Base-by-base conservation (phyloP, 2,113 vertebrate species). In the Oryzias celebensis region DNA sequence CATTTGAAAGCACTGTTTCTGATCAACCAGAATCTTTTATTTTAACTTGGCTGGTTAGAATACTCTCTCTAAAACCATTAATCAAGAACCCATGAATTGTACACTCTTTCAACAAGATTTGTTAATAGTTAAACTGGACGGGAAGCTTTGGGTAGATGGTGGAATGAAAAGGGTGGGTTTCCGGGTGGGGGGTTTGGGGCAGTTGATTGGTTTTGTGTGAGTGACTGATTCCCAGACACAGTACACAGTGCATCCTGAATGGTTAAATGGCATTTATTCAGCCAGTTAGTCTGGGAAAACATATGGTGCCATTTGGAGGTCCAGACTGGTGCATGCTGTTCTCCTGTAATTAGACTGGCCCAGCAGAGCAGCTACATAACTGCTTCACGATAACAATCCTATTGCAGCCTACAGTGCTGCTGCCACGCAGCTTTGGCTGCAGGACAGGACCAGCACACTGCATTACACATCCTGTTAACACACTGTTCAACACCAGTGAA, bases 231-330 rank as follows among this genome's bases (percentile, higher is more conserved):
- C 83, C 85, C 86, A 90, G 85, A 89, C 85, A 85, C 76, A 56
- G 84, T 57, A 78, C 85, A 69, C 84, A 79, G 90, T 85, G 89
- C 87, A 89, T 88, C 89, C 88, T 84, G 88, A 88, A 91, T 88
- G 88, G 81, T 86, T 91, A 91, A 90, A 90, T 88, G 83, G 68
- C 85, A 88, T 91, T 90, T 91, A 88, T 91, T 91, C 91, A 91
- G 90, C 91, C 87, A 78, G 87, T 91, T 92, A 92, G 94, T 95
- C 94, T 93, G 93, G 93, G 93, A 90, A 93, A 96, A 93, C 94
- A 94, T 95, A 96, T 93, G 95, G 95, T 93, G 92, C 93, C 93
- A 93, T 96, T 96, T 96, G 95, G 94, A 93, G 80, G 80, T 90
- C 90, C 93, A 92, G 94, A 93, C 93, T 90, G 92, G 71, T 82